Conservation (phyloP, 2,888 invertebrate genomes). For the Timema podura region DNA sequence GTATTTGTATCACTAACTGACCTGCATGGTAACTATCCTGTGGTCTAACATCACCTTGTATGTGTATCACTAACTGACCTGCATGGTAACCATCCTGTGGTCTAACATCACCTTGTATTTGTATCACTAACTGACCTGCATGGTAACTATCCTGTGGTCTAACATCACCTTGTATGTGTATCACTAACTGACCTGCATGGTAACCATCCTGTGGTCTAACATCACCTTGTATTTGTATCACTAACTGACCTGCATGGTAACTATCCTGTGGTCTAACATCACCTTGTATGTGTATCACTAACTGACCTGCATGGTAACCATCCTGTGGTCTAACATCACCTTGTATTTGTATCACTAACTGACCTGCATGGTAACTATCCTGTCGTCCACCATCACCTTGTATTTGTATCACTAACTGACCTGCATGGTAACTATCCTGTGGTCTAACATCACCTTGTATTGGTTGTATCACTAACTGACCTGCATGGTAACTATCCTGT, state of each 20-base stretch:
- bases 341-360: slow-evolving; percentile 42
- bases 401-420: slow-evolving; percentile 40
- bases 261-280: slow-evolving; percentile 96
- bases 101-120: slow-evolving; percentile 83
- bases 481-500: slow-evolving; percentile 98
- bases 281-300: slow-evolving; percentile 54
- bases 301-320: slow-evolving; percentile 92
- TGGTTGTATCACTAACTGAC: slow-evolving; percentile 42
- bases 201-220: slow-evolving; percentile 98
- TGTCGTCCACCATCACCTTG: slow-evolving; percentile 95
- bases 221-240: slow-evolving; percentile 60
- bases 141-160: slow-evolving; percentile 98
- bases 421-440: slow-evolving; percentile 98
- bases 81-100: slow-evolving; percentile 98
- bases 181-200: slow-evolving; percentile 72
- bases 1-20: slow-evolving; percentile 36
- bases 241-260: slow-evolving; percentile 83
- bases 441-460: slow-evolving; percentile 88
- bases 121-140: slow-evolving; percentile 62
- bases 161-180: slow-evolving; percentile 70
- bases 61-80: slow-evolving; percentile 48
- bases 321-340: slow-evolving; percentile 96
- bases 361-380: slow-evolving; percentile 96
- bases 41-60: slow-evolving; percentile 93
- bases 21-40: slow-evolving; percentile 97